Percentiles rank a stretch among this genome's conserved stretches.
phyloP scores from a whole-genome alignment of 2,797 vertebrate species.

The Ispidina lecontei region DNA sequence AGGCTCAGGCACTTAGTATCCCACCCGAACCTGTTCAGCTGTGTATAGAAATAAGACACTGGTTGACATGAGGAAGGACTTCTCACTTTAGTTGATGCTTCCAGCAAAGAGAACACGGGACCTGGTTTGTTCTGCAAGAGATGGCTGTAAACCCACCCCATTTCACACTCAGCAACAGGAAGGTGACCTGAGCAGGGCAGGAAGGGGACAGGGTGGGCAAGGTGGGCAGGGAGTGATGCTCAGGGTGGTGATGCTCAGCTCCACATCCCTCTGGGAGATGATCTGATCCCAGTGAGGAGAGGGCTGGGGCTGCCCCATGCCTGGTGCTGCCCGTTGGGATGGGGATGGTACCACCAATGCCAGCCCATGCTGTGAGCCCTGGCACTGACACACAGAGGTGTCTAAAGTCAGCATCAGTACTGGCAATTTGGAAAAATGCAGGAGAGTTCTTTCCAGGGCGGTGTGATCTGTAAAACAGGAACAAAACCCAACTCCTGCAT shows the following conservation, averaged over 20 bases:
- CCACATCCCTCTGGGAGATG: background rate
- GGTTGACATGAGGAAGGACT: background rate
- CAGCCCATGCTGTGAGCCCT: rapidly evolving
- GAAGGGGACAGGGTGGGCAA: background rate
- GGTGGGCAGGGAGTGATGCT: rapidly evolving
- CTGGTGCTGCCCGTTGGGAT: background rate
- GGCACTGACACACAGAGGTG: background rate
- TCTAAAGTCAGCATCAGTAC: background rate
- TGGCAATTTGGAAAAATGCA: background rate
- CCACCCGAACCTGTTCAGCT: background rate
- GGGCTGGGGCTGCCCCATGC: background rate
- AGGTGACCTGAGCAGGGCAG: background rate
- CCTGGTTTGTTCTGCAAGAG: background rate
- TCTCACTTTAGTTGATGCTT: background rate
- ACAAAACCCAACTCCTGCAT: background rate
- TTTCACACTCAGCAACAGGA: background rate
- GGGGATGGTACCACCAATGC: rapidly evolving
- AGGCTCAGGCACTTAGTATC: background rate
- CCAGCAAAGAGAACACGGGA: background rate
- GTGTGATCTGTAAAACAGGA: background rate
- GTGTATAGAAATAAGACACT: background rate
- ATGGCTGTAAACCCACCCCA: background rate
- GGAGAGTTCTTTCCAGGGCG: background rate
- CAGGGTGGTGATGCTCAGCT: background rate
- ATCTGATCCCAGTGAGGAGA: background rate